A percentile compares a stretch with the other conserved stretches of the same genome.
phyloP scores from a whole-genome alignment of 1,140 invertebrate species.

The Marisa cornuarietis region DNA sequence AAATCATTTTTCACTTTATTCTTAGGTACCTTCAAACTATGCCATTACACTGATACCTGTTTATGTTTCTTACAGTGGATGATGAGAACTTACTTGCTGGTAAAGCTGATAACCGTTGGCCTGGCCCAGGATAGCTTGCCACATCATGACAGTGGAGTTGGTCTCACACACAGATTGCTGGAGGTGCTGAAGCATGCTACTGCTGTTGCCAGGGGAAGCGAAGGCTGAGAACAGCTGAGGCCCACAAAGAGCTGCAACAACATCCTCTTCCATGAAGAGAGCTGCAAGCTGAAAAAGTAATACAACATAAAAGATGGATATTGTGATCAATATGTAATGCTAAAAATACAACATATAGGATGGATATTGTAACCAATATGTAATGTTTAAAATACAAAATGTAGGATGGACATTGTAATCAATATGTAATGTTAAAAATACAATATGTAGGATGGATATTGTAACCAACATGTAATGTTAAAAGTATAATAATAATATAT shows the following conservation, averaged over 20 bases:
- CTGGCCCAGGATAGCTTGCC: slow-evolving; percentile 28
- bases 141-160: slow-evolving; percentile 29
- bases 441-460: background rate
- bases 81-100: slow-evolving; percentile 19
- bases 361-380: background rate
- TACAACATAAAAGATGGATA: background rate
- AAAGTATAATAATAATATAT: background rate
- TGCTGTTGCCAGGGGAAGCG: slow-evolving; percentile 23
- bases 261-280: background rate
- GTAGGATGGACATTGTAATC: too few species aligned
- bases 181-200: slow-evolving; percentile 14
- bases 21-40: too few species aligned
- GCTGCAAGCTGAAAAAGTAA: slow-evolving; percentile 13
- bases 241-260: slow-evolving; percentile 22
- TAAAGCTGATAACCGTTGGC: slow-evolving; percentile 29
- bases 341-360: background rate
- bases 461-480: background rate
- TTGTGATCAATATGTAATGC: background rate
- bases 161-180: slow-evolving; percentile 24
- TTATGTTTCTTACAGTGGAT: too few species aligned
- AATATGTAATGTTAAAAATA: too few species aligned
- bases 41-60: too few species aligned
- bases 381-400: background rate
- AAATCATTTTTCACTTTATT: too few species aligned
- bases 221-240: slow-evolving; percentile 26